Base-by-base conservation (phyloP, 2,113 vertebrate genomes). In the Anser cygnoides region DNA sequence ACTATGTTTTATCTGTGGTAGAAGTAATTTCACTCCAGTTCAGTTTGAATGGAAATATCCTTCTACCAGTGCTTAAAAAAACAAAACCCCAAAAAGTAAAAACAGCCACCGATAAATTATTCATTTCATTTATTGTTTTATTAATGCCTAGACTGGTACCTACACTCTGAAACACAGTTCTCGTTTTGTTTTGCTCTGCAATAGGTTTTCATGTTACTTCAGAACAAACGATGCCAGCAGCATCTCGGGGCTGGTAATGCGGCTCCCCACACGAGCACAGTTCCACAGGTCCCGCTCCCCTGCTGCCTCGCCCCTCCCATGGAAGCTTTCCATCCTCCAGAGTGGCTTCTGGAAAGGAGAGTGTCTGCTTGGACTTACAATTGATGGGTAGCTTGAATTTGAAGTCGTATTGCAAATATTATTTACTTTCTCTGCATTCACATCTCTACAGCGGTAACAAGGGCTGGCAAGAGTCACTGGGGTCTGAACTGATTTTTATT, bases 71-170 rank as follows among this genome's bases (percentile, higher is more conserved):
- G 63, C 78, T 87, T 31, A 37, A 43, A 21, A 65, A 67, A 22
- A 31, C 21, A 37, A 59, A 70, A 66, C 39, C 85, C 68, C 78
- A 93, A 98, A 97, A 97, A 92, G 94, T 94, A 95, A 96, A 96
- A 92, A 1, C 37, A 78, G 73, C 55, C 75, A 75, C 6, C 11
- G 55, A 94, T 98, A 96, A 98, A 98, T 97, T 97, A 97, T 97
- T 98, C 65, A 97, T 97, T 94, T 95, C 67, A 89, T 96, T 97
- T 97, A 97, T 95, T 97, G 96, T 97, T 97, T 98, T 98, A 97
- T 97, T 98, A 97, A 98, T 96, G 92, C 86, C 46, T 78, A 94
- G 74, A 68, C 78, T 96, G 93, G 50, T 85, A 97, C 97, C 96
- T 95, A 90, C 73, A 90, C 90, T 90, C 92, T 59, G 76, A 87